Evolutionary conservation across 1,140 invertebrate genomes (phyloP), one percentile per base, ranked within the genome.

Genomic region (Homarus americanus): DNA sequence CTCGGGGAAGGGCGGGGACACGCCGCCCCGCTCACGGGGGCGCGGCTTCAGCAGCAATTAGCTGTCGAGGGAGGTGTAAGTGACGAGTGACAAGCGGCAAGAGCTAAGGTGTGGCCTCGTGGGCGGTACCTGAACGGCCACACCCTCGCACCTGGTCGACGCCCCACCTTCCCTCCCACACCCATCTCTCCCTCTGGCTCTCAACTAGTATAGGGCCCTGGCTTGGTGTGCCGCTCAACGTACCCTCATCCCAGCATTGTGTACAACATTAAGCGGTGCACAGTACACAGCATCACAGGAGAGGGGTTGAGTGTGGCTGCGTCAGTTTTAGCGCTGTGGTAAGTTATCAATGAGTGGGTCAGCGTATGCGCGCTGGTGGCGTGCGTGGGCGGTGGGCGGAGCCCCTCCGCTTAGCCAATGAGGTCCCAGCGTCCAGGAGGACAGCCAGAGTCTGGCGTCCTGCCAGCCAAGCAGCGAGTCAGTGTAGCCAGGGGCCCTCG

Each of bases 401-500:
- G 82, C 36, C 5, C 44, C 28, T 9, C 58, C 32, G 32, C 63
- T 1, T n/a, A 69, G 80, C 80, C 80, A 83, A 83, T 83, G 80
- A 32, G 80, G 34, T 38, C 32, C 7, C 34, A 20, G 53, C 80
- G 53, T 38, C 53, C 44, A 24, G 28, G 34, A n/a, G 38, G 78
- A 40, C 78, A 80, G 40, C 24, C 53, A 58, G 2, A 15, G 40
- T 40, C 69, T 36, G 17, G 49, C 38, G 40, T 49, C 28, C 40
- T 40, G 69, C 83, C 44, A 69, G 24, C 82, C 10, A 40, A 28
- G 83, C 66, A 85, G 83, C 69, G 40, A 53, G 15, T 85, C 83
- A 85, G 83, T 85, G 83, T 41, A 75, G 72, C 44, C 66, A 85
- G 83, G 83, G 83, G 83, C 83, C 83, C 69, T 75, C 32, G 66